Evolutionary conservation across 2,113 vertebrate species (phyloP).

Genomic region (Phaetusa simplex): DNA sequence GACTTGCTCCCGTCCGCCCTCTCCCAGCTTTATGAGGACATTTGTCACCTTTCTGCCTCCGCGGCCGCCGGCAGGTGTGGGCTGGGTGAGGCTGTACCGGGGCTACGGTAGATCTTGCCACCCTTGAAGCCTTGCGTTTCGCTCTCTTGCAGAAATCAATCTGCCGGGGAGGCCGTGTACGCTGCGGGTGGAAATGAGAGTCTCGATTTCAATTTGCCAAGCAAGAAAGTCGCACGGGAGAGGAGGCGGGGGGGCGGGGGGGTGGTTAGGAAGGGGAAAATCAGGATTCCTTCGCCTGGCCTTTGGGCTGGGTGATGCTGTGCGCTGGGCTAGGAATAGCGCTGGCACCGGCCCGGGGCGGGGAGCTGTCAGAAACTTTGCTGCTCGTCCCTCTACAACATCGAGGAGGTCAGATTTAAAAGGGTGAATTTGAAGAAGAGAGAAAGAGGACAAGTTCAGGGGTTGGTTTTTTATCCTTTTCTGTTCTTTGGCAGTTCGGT

Average conservation of each 20-base stretch:
- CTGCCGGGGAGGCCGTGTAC: not conserved
- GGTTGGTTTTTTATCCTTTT: not conserved
- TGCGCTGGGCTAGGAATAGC: not conserved
- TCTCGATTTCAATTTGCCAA: constrained; percentile 36
- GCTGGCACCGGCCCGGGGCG: not conserved
- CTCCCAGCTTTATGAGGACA: not conserved
- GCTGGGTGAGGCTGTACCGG: not conserved
- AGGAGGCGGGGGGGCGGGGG: not conserved
- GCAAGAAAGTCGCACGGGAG: not conserved
- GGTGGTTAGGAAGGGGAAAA: constrained; percentile 12
- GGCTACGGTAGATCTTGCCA: not conserved
- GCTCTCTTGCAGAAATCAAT: constrained; percentile 3
- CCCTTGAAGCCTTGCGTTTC: not conserved
- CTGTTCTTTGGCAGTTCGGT: not conserved
- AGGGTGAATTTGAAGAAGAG: constrained; percentile 1
- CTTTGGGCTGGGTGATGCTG: not conserved
- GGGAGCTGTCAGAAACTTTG: not conserved
- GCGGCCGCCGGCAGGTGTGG: not conserved
- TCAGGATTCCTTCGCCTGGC: constrained; percentile 11
- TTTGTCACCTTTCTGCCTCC: not conserved
- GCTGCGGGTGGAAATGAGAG: not conserved
- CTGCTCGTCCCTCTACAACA: not conserved
- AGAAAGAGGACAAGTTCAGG: not conserved
- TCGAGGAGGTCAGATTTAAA: not conserved
- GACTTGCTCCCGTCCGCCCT: not conserved